Evolutionary conservation across 2,888 invertebrate species (phyloP).

Genomic region (Xylota sylvarum): DNA sequence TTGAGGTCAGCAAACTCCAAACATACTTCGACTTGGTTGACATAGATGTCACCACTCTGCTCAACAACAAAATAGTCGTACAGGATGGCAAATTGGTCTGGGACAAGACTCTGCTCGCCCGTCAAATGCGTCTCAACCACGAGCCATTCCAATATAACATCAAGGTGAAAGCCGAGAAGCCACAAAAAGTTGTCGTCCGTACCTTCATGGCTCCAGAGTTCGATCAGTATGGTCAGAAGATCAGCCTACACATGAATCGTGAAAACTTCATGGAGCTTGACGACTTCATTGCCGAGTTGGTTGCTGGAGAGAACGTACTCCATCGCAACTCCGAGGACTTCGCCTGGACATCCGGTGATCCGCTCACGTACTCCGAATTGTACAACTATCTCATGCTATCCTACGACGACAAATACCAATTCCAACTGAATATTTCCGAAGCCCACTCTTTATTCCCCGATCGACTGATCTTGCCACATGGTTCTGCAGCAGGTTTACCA

Average conservation of each 20-base stretch:
- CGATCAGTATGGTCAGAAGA: constrained; percentile 86
- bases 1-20: constrained; percentile 88
- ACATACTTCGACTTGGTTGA: constrained; percentile 90
- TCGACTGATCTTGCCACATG: constrained; percentile 90
- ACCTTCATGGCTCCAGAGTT: constrained; percentile 90
- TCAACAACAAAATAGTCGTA: constrained; percentile 85
- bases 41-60: constrained; percentile 88
- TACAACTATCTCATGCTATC: constrained; percentile 85
- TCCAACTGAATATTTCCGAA: constrained; percentile 86
- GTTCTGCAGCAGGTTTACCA: constrained; percentile 88
- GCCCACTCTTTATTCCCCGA: constrained; percentile 89
- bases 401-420: constrained; percentile 86
- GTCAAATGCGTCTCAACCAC: constrained; percentile 88
- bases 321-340: constrained; percentile 89
- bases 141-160: constrained; percentile 87
- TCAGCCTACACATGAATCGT: constrained; percentile 87
- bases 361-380: constrained; percentile 82
- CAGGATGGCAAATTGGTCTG: constrained; percentile 83
- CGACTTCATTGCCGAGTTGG: constrained; percentile 87
- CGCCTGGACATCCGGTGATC: constrained; percentile 88
- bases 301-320: constrained; percentile 88
- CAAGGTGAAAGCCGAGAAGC: constrained; percentile 86
- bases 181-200: constrained; percentile 87
- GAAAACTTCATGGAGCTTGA: constrained; percentile 89
- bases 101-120: constrained; percentile 85